Conservation (phyloP, 2,888 invertebrate species). For the Megalurothrips usitatus region DNA sequence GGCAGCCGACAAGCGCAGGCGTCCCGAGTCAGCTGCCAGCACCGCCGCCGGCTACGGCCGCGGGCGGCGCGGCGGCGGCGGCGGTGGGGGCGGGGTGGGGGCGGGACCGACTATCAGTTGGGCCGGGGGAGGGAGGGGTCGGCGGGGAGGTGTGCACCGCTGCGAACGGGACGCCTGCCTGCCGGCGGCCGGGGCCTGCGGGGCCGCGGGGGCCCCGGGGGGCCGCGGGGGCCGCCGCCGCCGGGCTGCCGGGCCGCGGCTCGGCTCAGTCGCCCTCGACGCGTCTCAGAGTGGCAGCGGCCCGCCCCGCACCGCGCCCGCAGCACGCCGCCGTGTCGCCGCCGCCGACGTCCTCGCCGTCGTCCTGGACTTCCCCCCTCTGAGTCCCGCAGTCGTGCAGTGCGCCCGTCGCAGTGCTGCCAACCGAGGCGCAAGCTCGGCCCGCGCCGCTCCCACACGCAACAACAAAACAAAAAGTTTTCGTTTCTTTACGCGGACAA, state of each 20-base stretch:
- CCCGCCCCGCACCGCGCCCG: too few relatives aligned
- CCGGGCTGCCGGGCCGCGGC: too few relatives aligned
- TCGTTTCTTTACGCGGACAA: too few relatives aligned
- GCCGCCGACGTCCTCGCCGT: too few relatives aligned
- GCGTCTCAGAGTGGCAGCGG: too few relatives aligned
- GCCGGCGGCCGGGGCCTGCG: not conserved
- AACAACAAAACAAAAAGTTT: too few relatives aligned
- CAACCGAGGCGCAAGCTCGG: not conserved
- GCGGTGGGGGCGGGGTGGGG: conserved; percentile 8
- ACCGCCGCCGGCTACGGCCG: conserved; percentile 25
- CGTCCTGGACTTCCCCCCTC: not conserved
- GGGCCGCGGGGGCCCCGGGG: conserved; percentile 28
- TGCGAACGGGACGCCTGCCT: not conserved
- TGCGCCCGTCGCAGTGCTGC: not conserved
- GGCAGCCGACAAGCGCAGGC: not conserved
- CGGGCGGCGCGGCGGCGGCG: conserved; percentile 27
- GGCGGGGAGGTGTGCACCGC: not conserved
- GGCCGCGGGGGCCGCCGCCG: not conserved
- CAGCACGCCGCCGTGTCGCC: too few relatives aligned
- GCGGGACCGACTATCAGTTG: conserved; percentile 15
- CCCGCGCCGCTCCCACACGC: too few relatives aligned
- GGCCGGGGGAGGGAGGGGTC: not conserved
- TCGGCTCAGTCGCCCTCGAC: too few relatives aligned
- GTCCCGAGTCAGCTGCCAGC: conserved; percentile 29
- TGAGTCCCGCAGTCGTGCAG: not conserved